Evolutionary conservation across 2,888 invertebrate species (phyloP).

Genomic region (Helicoverpa assulta): DNA sequence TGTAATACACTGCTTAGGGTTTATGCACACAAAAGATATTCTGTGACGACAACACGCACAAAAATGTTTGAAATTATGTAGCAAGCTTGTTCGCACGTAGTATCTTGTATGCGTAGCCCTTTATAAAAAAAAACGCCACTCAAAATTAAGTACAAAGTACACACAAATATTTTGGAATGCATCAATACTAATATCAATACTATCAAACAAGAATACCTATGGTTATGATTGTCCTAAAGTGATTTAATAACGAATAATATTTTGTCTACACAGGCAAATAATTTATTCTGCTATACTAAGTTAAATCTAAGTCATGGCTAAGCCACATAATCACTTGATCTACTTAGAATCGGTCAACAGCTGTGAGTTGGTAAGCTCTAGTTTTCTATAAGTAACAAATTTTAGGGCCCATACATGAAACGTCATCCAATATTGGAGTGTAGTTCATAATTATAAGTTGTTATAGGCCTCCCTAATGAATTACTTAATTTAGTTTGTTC

Average conservation of each 20-base stretch:
- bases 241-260: conserved; percentile 26
- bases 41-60: too few relatives aligned
- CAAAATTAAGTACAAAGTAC: conserved; percentile 29
- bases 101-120: conserved; percentile 4
- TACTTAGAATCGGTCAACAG: conserved; percentile 25
- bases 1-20: conserved; percentile 36
- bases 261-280: conserved; percentile 20
- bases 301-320: conserved; percentile 73
- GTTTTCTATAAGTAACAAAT: not conserved
- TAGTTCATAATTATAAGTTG: not conserved
- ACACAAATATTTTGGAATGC: conserved; percentile 59
- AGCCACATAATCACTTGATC: conserved; percentile 58
- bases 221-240: conserved; percentile 19
- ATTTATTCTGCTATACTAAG: conserved; percentile 25
- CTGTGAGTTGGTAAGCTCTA: conserved; percentile 23
- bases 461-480: not conserved
- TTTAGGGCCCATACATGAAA: conserved; percentile 24
- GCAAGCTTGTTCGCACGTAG: not conserved
- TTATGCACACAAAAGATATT: conserved; percentile 9
- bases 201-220: conserved; percentile 32
- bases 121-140: conserved; percentile 11
- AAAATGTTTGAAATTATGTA: not conserved
- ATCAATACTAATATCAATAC: conserved; percentile 55
- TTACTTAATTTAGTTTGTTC: conserved; percentile 3
- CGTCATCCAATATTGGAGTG: not conserved